These are phyloP conservation scores for Trichopoda pennipes DNA, from an alignment of 2,888 invertebrate genomes.

Conservation along the genomic window DNA sequence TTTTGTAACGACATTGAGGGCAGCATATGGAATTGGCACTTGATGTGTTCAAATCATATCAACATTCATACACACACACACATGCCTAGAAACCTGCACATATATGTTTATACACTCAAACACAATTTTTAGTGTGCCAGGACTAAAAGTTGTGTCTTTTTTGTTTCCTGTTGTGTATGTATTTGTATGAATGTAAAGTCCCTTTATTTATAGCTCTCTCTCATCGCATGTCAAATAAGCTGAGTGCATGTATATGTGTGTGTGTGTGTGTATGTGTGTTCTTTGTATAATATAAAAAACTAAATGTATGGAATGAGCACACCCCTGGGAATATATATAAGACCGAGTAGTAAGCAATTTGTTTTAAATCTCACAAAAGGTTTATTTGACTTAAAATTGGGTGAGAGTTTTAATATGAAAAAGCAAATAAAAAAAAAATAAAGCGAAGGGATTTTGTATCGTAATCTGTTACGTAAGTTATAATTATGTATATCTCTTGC, in stretches of 20 bases:
- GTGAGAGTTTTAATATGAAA: constrained; percentile 54
- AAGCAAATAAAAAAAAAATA: not conserved
- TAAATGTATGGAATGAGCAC: constrained; percentile 63
- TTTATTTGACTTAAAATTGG: constrained; percentile 60
- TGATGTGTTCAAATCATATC: constrained; percentile 49
- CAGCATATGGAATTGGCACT: constrained; percentile 68
- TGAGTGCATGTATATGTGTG: constrained; percentile 6
- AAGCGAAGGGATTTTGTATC: constrained; percentile 58
- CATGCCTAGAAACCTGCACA: constrained; percentile 1
- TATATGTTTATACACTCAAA: constrained; percentile 14
- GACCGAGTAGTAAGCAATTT: constrained; percentile 51
- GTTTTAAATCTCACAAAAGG: constrained; percentile 63
- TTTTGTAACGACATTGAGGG: constrained; percentile 55
- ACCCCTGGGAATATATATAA: constrained; percentile 66
- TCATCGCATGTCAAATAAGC: constrained; percentile 64
- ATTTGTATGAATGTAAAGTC: not conserved
- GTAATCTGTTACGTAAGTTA: constrained; percentile 67
- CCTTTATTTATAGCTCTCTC: constrained; percentile 51
- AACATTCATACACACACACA: constrained; percentile 2
- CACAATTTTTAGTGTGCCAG: constrained; percentile 7
- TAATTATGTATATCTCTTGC: constrained; percentile 44
- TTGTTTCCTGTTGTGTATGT: not conserved
- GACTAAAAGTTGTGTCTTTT: not conserved
- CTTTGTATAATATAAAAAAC: constrained; percentile 23
- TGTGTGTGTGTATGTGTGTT: constrained; percentile 10